Conservation (phyloP, 1,140 invertebrate genomes). For the Brachionus rubens region DNA sequence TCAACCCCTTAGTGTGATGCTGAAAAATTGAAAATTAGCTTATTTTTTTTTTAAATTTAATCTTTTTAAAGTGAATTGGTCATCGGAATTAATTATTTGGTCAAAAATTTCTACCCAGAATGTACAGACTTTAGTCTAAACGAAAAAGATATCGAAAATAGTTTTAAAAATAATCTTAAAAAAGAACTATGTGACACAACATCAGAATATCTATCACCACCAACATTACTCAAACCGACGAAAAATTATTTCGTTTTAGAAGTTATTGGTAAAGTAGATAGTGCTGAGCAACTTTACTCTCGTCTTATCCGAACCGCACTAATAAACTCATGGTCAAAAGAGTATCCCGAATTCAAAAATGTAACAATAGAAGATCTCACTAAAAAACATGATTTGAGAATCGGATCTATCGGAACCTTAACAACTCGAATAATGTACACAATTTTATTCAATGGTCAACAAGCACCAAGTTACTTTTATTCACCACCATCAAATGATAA, state of each 20-base stretch:
- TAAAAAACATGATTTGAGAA: constrained; percentile 1
- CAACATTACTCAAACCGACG: background rate
- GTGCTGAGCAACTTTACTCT: background rate
- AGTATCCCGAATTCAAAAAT: background rate
- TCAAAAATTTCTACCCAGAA: background rate
- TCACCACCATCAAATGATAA: background rate
- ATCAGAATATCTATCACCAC: background rate
- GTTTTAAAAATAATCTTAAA: background rate
- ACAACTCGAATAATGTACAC: constrained; percentile 13
- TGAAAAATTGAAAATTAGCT: no score
- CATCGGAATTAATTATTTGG: constrained; percentile 15
- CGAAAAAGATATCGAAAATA: background rate
- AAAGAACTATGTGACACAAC: background rate
- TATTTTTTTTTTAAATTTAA: no score
- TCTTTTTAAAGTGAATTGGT: background rate
- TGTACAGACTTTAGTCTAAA: background rate
- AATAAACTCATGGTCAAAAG: constrained; percentile 16
- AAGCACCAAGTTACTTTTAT: background rate
- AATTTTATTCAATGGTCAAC: background rate
- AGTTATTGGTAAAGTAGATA: constrained; percentile 24
- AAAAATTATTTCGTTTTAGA: constrained; percentile 18
- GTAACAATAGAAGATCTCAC: background rate
- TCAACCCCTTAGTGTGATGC: no score
- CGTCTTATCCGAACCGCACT: background rate
- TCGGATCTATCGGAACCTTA: constrained; percentile 13